Percentiles rank a stretch among this genome's conserved stretches.
These are phyloP conservation scores for Zeuzera pyrina DNA, from an alignment of 2,888 invertebrate genomes.

Conservation along the genomic window DNA sequence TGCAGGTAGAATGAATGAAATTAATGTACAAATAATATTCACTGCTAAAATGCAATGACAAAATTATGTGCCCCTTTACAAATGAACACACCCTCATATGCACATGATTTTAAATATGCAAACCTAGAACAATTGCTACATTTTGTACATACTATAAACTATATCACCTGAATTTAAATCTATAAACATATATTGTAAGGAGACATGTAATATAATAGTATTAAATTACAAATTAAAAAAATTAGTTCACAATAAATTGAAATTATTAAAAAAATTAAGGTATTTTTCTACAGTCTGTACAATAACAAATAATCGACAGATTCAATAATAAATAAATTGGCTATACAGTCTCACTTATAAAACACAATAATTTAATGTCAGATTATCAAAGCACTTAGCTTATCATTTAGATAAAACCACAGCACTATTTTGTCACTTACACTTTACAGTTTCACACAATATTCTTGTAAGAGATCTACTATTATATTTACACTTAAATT, in stretches of 20 bases:
- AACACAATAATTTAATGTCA: slow-evolving; percentile 41
- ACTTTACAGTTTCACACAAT: slow-evolving; percentile 50
- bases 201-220: slow-evolving; percentile 51
- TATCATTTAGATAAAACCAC: slow-evolving; percentile 70
- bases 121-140: slow-evolving; percentile 55
- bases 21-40: slow-evolving; percentile 60
- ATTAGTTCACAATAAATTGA: slow-evolving; percentile 45
- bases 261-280: slow-evolving; percentile 34
- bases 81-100: slow-evolving; percentile 48
- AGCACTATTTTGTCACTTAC: slow-evolving; percentile 70
- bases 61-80: slow-evolving; percentile 42
- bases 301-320: slow-evolving; percentile 51
- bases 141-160: slow-evolving; percentile 65
- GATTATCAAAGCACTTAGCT: slow-evolving; percentile 54
- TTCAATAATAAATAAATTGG: slow-evolving; percentile 66
- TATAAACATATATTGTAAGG: slow-evolving; percentile 38
- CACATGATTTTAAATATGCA: slow-evolving; percentile 67
- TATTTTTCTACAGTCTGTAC: slow-evolving; percentile 50
- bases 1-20: slow-evolving; percentile 65
- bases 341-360: slow-evolving; percentile 65
- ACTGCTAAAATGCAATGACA: slow-evolving; percentile 70
- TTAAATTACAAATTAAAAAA: slow-evolving; percentile 28
- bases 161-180: slow-evolving; percentile 56
- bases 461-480: slow-evolving; percentile 41
- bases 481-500: slow-evolving; percentile 49